These are phyloP conservation scores for Tachuris rubrigastra DNA, from an alignment of 2,113 vertebrate species.

Conservation along the genomic window DNA sequence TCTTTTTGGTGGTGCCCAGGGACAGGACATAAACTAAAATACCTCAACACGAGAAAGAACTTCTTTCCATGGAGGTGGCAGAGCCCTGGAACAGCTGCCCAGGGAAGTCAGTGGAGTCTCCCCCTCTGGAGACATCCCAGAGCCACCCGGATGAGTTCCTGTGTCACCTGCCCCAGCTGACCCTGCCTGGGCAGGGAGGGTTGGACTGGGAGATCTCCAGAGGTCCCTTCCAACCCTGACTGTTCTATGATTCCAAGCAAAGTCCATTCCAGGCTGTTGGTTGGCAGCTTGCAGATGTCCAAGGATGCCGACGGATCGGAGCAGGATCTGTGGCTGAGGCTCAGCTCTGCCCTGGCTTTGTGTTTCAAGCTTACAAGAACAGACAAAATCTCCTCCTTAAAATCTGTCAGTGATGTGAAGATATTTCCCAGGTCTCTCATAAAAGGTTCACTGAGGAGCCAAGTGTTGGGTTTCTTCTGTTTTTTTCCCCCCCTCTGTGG, in stretches of 20 bases:
- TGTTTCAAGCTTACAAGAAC: neutral
- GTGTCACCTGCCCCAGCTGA: neutral
- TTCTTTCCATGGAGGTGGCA: neutral
- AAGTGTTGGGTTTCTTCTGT: neutral
- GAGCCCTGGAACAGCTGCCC: neutral
- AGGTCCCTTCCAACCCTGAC: neutral
- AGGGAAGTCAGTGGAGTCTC: neutral
- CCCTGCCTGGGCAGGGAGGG: neutral
- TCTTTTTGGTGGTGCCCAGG: neutral
- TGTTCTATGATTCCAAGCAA: neutral
- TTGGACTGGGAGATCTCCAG: neutral
- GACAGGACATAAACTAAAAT: neutral
- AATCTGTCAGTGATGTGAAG: neutral
- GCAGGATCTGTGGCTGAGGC: neutral
- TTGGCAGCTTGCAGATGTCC: neutral
- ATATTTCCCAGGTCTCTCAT: neutral
- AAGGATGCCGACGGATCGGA: rapidly evolving
- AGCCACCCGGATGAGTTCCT: neutral
- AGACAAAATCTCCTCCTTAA: neutral
- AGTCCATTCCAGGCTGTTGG: neutral
- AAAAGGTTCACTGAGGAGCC: neutral
- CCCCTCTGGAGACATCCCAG: neutral
- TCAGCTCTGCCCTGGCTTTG: neutral
- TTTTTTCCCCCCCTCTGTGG: rapidly evolving
- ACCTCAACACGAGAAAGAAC: neutral